Conservation (phyloP, 2,888 invertebrate species). For the Capitulum mitella region DNA sequence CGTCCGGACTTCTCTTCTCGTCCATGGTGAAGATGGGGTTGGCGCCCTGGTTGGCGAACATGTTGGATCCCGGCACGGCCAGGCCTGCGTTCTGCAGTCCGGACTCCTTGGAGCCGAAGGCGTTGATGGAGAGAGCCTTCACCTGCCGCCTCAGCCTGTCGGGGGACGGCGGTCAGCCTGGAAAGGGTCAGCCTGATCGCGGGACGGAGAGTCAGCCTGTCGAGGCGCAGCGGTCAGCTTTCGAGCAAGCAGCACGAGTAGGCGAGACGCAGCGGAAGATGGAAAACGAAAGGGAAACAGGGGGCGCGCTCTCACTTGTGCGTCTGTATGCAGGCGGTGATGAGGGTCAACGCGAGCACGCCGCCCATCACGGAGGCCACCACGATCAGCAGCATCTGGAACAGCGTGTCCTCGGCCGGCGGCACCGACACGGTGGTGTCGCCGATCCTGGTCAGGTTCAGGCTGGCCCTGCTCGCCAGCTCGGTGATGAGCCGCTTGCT, state of each 20-base stretch:
- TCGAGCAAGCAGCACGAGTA: too few species aligned
- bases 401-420: conserved; percentile 22
- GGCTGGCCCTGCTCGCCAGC: conserved; percentile 28
- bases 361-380: conserved; percentile 51
- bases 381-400: conserved; percentile 50
- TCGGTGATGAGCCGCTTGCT: conserved; percentile 39
- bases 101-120: conserved; percentile 58
- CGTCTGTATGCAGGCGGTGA: conserved; percentile 53
- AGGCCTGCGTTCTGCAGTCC: conserved; percentile 53
- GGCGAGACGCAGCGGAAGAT: too few species aligned
- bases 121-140: conserved; percentile 55
- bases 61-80: conserved; percentile 60
- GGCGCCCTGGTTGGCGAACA: conserved; percentile 60
- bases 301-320: conserved; percentile 51
- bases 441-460: conserved; percentile 41
- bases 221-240: too few species aligned
- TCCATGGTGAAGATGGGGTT: conserved; percentile 32
- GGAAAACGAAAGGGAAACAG: too few species aligned
- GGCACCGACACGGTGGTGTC: conserved; percentile 43
- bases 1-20: conserved; percentile 41
- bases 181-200: too few species aligned
- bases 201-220: too few species aligned
- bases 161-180: too few species aligned
- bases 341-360: conserved; percentile 50
- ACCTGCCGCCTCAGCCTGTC: conserved; percentile 54